phyloP scores from a whole-genome alignment of 2,113 vertebrate species.

The Strix aluco region DNA sequence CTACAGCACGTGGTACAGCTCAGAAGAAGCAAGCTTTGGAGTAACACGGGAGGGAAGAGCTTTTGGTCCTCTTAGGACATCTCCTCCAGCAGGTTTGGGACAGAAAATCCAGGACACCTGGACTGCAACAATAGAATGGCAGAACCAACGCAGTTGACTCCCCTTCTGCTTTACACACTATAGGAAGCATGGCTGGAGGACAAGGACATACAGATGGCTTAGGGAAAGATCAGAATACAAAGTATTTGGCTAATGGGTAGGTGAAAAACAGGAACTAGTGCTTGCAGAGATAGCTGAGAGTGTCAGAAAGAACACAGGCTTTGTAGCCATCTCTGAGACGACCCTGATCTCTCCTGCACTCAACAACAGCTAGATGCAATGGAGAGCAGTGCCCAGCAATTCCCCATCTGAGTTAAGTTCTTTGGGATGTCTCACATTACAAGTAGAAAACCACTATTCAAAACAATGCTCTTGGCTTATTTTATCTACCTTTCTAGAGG shows the following conservation, averaged over 20 bases:
- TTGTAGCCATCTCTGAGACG: not conserved
- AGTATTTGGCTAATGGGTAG: not conserved
- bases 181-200: not conserved
- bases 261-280: not conserved
- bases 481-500: not conserved
- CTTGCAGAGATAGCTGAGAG: not conserved
- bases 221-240: not conserved
- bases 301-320: not conserved
- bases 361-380: not conserved
- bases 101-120: not conserved
- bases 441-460: not conserved
- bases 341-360: not conserved
- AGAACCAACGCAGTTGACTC: not conserved
- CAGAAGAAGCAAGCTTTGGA: not conserved
- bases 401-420: not conserved
- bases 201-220: not conserved
- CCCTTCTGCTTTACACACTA: rapidly evolving
- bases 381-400: not conserved
- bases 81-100: not conserved
- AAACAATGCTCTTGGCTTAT: not conserved
- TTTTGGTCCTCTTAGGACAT: not conserved
- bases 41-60: not conserved
- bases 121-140: not conserved
- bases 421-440: rapidly evolving
- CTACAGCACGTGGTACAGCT: rapidly evolving